Evolutionary conservation across 2,888 invertebrate species (phyloP).

Genomic region (Drosophila dives): DNA sequence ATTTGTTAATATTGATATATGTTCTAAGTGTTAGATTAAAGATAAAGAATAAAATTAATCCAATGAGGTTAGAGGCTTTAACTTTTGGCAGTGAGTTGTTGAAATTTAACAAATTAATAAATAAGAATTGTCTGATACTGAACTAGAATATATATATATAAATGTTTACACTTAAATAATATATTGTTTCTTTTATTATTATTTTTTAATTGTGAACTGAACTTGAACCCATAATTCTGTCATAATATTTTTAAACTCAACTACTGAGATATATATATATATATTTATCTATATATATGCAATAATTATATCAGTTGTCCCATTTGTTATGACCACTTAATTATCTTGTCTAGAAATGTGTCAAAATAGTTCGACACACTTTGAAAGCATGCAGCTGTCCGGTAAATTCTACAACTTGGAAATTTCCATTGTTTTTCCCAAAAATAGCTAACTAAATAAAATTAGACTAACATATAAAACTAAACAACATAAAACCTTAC

Average conservation of each 20-base stretch:
- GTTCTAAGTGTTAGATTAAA: background rate
- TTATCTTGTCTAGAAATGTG: conserved; percentile 33
- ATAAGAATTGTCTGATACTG: background rate
- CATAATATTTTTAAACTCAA: background rate
- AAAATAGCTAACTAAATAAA: background rate
- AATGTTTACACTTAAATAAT: background rate
- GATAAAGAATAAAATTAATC: background rate
- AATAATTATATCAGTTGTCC: conserved; percentile 1
- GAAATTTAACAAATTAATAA: background rate
- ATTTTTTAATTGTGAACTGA: background rate
- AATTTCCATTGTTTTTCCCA: background rate
- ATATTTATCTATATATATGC: background rate
- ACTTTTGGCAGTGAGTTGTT: background rate
- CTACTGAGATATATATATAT: background rate
- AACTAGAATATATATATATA: background rate
- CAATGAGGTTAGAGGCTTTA: background rate
- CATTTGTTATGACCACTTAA: conserved; percentile 29
- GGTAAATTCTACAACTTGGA: conserved; percentile 1
- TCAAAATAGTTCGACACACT: conserved; percentile 46
- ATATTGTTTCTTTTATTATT: too few species aligned
- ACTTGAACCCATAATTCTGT: background rate
- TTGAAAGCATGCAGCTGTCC: conserved; percentile 47
- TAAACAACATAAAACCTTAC: background rate
- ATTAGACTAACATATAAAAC: background rate
- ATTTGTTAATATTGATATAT: background rate